Conservation (phyloP, 1,140 invertebrate genomes). For the Eupristina koningsbergeri region DNA sequence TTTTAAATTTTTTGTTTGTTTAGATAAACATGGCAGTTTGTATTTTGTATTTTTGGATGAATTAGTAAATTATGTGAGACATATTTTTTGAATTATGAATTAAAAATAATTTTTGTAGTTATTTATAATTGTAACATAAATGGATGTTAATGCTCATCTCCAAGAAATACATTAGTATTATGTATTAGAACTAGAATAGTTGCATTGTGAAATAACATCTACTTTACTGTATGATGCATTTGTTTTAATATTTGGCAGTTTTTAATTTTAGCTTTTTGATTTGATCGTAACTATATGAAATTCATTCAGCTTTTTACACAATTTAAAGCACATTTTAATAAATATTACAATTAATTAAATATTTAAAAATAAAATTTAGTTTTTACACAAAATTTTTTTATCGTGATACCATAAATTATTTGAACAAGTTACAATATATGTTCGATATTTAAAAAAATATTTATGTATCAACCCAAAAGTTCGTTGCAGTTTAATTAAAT, state of each 20-base stretch:
- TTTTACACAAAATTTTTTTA: not conserved
- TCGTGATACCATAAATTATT: too few relatives aligned
- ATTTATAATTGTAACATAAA: not conserved
- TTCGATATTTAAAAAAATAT: too few relatives aligned
- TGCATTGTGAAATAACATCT: not conserved
- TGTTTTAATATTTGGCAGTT: not conserved
- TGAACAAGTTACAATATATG: too few relatives aligned
- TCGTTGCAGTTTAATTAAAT: too few relatives aligned
- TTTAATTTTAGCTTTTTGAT: not conserved
- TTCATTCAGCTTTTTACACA: not conserved
- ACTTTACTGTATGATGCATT: not conserved
- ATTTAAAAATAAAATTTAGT: too few relatives aligned
- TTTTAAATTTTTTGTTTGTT: constrained; percentile 20
- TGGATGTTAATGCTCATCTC: not conserved
- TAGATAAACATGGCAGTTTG: constrained; percentile 28
- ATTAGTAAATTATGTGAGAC: constrained; percentile 37
- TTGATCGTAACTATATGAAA: not conserved
- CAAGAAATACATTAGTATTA: not conserved
- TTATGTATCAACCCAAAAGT: too few relatives aligned
- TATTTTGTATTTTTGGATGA: constrained; percentile 7
- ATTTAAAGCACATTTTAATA: not conserved
- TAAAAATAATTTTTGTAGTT: too few relatives aligned
- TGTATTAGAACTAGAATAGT: not conserved
- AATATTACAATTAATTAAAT: too few relatives aligned
- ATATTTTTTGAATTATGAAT: too few relatives aligned